Base-by-base conservation (phyloP, 2,113 vertebrate species). In the Malurus cyaneus region DNA sequence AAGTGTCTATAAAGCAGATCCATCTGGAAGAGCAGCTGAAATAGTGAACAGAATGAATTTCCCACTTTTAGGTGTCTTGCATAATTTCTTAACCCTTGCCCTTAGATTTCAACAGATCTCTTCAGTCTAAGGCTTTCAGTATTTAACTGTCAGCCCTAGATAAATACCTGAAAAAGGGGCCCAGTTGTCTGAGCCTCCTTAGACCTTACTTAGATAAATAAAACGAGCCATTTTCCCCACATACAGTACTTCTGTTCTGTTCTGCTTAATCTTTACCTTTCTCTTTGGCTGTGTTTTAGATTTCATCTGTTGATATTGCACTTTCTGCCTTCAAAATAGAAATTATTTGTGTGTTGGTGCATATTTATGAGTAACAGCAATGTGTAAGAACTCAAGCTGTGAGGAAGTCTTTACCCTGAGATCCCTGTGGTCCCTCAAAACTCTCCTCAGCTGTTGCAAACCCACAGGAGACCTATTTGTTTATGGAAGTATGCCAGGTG, bases 401-500 rank as follows among this genome's bases (percentile, higher is more conserved):
- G 97, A 95, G 91, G 80, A 96, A 85, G 89, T 83, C 81, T 79
- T 97, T 96, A 88, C 82, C 87, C 92, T 53, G 49, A 90, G 87
- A 96, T 89, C 73, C 46, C 94, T 46, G 14, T 92, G 71, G 91
- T 93, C 96, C 96, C 96, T 94, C 88, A 94, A 94, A 97, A 97
- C 90, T 94, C 80, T 92, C 92, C 95, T 97, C 95, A 97, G 88
- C 95, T 91, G 95, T 94, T 95, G 89, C 85, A 96, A 97, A 96
- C 92, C 96, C 96, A 92, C 94, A 96, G 96, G 97, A 97, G 94
- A 96, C 90, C 92, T 97, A 94, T 97, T 92, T 88, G 97, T 97
- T 97, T 97, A 93, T 98, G 97, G 97, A 96, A 94, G 97, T 97
- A 97, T 97, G 98, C 97, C 98, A 98, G 98, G 98, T 98, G 98